Evolutionary conservation across 2,113 vertebrate species (phyloP), one percentile per base, ranked within the genome.

Genomic region (Limnothrissa miodon): DNA sequence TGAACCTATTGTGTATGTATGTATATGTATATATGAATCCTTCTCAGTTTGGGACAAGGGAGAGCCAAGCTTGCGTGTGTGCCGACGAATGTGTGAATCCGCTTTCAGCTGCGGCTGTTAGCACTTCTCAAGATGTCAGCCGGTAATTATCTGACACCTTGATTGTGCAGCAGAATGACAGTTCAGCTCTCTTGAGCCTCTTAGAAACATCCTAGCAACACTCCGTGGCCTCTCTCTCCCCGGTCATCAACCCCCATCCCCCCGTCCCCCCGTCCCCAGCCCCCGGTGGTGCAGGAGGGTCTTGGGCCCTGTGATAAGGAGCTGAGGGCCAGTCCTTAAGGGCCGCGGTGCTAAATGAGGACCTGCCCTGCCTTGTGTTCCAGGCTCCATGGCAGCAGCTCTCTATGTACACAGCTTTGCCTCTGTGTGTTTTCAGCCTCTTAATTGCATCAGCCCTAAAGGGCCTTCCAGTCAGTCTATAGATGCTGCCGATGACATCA

Each of bases 381-480:
- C 85, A 29, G 74, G 84, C 89, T 85, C 85, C 81, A 87, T 87
- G 91, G 87, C 90, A 90, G 90, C 82, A 88, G 91, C 91, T 87
- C 89, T 94, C 93, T 94, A 95, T 94, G 91, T 93, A 94, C 93
- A 93, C 92, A 94, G 92, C 91, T 92, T 94, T 94, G 91, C 92
- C 87, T 89, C 90, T 89, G 90, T 92, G 90, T 93, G 93, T 94
- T 93, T 93, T 94, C 91, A 90, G 93, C 90, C 89, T 85, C 90
- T 94, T 95, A 95, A 95, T 95, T 94, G 94, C 92, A 92, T 92
- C 91, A 92, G 89, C 93, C 93, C 93, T 89, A 89, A 86, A 86
- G 11, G 70, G 92, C 89, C 85, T 89, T 89, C 87, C 82, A 91
- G 89, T 91, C 91, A 92, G 90, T 93, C 93, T 94, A 93, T 92